Percentiles rank a stretch among this genome's conserved stretches.
phyloP scores from a whole-genome alignment of 2,797 vertebrate species.

The Alfaro cultratus region DNA sequence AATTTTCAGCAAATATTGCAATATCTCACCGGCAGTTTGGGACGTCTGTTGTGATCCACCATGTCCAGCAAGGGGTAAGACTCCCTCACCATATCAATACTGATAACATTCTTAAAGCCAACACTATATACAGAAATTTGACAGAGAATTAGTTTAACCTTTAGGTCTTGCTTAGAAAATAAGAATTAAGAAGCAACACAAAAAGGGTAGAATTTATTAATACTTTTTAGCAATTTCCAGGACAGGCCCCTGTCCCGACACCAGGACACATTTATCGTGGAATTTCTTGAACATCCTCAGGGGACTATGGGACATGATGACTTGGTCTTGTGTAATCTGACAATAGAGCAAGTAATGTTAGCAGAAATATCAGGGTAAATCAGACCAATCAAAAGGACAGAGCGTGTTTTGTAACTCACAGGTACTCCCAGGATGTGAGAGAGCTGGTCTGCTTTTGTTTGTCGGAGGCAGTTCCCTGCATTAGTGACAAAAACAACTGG shows the following conservation, averaged over 20 bases:
- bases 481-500: constrained; percentile 94
- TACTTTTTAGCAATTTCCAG: constrained; percentile 94
- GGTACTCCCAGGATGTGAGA: constrained; percentile 89
- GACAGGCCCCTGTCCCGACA: constrained; percentile 92
- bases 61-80: constrained; percentile 89
- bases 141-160: constrained; percentile 22
- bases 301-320: constrained; percentile 95
- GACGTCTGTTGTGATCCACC: constrained; percentile 90
- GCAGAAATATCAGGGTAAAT: background rate
- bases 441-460: constrained; percentile 91
- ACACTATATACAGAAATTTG: constrained; percentile 75
- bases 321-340: constrained; percentile 90
- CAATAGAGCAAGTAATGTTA: constrained; percentile 35
- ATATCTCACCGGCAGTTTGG: constrained; percentile 82
- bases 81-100: constrained; percentile 87
- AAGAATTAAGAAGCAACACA: background rate
- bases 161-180: background rate
- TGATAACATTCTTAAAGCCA: constrained; percentile 89
- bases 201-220: constrained; percentile 57
- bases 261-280: constrained; percentile 91
- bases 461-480: constrained; percentile 91
- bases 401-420: constrained; percentile 78
- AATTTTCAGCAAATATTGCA: background rate
- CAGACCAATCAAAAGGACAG: background rate
- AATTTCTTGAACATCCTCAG: constrained; percentile 89